These are phyloP conservation scores for Grammomys dolichurus DNA, from an alignment of 2,113 vertebrate species.

Conservation along the genomic window DNA sequence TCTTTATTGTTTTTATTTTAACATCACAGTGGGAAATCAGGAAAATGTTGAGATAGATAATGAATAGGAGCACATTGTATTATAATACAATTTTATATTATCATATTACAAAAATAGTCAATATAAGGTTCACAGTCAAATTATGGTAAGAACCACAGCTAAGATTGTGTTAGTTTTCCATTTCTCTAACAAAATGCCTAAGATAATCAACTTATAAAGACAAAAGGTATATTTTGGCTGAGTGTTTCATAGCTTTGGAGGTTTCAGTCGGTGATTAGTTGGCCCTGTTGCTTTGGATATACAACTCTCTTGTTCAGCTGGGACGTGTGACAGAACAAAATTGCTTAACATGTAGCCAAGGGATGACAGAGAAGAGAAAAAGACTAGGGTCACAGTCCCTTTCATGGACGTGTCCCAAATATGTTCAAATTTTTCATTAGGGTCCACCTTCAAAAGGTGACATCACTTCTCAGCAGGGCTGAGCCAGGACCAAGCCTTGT, in stretches of 20 bases:
- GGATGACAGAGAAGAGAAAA: neutral
- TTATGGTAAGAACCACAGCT: neutral
- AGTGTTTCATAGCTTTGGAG: neutral
- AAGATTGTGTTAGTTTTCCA: neutral
- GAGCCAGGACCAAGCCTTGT: neutral
- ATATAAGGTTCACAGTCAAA: neutral
- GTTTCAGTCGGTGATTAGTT: neutral
- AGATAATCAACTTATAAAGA: neutral
- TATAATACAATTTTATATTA: neutral
- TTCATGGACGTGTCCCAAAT: neutral
- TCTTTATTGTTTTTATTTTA: neutral
- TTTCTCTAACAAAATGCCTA: neutral
- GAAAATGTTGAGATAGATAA: neutral
- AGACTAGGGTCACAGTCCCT: too few relatives aligned
- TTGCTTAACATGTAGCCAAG: neutral
- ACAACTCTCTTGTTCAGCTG: neutral
- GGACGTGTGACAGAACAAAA: too few relatives aligned
- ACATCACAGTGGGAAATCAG: conserved; percentile 20
- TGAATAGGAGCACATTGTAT: conserved; percentile 11
- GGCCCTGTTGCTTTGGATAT: neutral
- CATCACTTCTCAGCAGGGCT: neutral
- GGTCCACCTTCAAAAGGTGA: neutral
- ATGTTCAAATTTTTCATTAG: neutral
- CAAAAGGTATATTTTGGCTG: neutral
- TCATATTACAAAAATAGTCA: neutral